Evolutionary conservation across 1,140 invertebrate species (phyloP).

Genomic region (Trachymyrmex septentrionalis): DNA sequence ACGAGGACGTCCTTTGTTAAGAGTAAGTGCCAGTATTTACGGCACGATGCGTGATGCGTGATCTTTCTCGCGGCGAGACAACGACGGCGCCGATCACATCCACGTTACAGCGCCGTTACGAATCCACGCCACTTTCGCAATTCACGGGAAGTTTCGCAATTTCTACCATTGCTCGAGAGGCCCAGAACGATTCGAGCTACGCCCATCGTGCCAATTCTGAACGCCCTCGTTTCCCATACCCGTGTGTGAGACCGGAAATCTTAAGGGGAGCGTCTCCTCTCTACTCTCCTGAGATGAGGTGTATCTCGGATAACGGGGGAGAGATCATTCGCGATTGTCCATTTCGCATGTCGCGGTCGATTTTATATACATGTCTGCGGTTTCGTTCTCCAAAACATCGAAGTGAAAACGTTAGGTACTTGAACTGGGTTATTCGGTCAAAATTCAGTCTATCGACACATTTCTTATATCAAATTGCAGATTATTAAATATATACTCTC

Average conservation of each 20-base stretch:
- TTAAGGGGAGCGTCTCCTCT: constrained; percentile 18
- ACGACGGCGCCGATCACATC: constrained; percentile 19
- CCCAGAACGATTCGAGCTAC: constrained; percentile 33
- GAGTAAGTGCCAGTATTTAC: constrained; percentile 42
- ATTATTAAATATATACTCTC: neutral
- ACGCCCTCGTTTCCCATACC: constrained; percentile 52
- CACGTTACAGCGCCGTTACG: constrained; percentile 13
- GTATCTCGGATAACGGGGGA: constrained; percentile 28
- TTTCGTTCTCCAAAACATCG: too few relatives aligned
- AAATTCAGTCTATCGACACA: neutral
- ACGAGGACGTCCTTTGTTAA: constrained; percentile 41
- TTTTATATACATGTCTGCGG: neutral
- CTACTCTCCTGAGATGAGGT: constrained; percentile 23
- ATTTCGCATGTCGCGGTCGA: neutral
- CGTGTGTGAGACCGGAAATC: constrained; percentile 61
- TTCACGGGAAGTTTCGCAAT: constrained; percentile 68
- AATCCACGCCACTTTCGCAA: constrained; percentile 59
- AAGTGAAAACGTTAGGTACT: neutral
- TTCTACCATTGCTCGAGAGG: constrained; percentile 39
- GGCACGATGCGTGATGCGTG: constrained; percentile 42
- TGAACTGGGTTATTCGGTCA: constrained; percentile 9
- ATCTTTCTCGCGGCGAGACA: neutral
- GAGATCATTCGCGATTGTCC: constrained; percentile 33
- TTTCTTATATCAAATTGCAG: neutral
- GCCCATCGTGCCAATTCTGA: constrained; percentile 62